phyloP scores from a whole-genome alignment of 2,888 invertebrate genomes.

The Hybos culiciformis region DNA sequence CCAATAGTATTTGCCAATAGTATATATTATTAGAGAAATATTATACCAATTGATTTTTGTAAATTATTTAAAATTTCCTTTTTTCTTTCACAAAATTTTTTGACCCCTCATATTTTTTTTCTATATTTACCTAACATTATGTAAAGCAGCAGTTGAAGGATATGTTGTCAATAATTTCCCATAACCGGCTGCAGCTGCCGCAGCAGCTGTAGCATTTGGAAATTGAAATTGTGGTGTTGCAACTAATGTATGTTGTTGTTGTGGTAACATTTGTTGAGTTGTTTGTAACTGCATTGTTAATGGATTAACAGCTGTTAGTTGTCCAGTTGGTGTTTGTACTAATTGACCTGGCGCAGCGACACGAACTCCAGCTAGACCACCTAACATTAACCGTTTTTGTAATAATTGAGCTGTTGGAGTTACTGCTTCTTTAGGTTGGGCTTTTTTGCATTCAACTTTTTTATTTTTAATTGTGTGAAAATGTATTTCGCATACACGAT shows the following conservation, averaged over 20 bases:
- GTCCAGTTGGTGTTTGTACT: constrained; percentile 33
- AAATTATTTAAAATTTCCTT: too few relatives aligned
- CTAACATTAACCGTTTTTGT: constrained; percentile 55
- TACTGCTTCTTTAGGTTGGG: constrained; percentile 81
- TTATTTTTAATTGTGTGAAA: constrained; percentile 88
- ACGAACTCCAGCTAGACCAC: constrained; percentile 51
- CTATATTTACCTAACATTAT: constrained; percentile 29
- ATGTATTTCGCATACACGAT: constrained; percentile 85
- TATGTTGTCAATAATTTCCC: constrained; percentile 51
- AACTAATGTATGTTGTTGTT: constrained; percentile 36
- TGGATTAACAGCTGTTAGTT: constrained; percentile 43
- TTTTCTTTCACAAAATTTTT: too few relatives aligned
- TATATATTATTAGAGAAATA: too few relatives aligned
- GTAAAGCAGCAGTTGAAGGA: constrained; percentile 40
- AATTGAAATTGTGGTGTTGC: constrained; percentile 41
- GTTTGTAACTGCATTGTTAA: constrained; percentile 41
- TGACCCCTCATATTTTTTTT: too few relatives aligned
- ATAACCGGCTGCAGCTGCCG: constrained; percentile 47
- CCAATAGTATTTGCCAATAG: neutral
- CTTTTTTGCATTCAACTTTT: constrained; percentile 82
- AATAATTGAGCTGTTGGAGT: constrained; percentile 53
- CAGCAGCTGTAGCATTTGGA: constrained; percentile 44
- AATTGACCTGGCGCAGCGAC: constrained; percentile 42
- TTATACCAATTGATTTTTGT: too few relatives aligned
- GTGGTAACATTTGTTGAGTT: constrained; percentile 28